Evolutionary conservation across 2,797 vertebrate genomes (phyloP).

Genomic region (Numenius phaeopus): DNA sequence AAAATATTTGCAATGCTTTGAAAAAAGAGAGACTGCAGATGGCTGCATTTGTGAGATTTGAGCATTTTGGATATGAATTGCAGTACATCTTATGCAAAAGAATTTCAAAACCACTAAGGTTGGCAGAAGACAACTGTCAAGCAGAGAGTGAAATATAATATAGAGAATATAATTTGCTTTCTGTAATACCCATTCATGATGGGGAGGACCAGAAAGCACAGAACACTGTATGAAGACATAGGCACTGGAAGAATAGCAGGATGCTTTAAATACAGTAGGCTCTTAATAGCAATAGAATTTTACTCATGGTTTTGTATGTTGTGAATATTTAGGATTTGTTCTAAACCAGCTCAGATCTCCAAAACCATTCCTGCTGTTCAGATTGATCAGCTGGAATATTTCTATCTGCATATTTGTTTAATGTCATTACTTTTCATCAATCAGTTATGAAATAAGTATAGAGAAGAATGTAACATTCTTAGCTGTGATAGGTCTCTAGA

Average conservation of each 20-base stretch:
- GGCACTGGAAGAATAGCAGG: accelerated
- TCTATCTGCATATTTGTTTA: background rate
- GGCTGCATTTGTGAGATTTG: background rate
- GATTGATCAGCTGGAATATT: background rate
- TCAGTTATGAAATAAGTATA: background rate
- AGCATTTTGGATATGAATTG: background rate
- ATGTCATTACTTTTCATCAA: background rate
- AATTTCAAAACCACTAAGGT: background rate
- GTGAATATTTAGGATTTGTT: background rate
- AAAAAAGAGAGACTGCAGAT: background rate
- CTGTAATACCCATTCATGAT: background rate
- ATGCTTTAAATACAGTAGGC: background rate
- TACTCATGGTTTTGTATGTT: background rate
- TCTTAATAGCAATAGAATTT: background rate
- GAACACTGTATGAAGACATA: background rate
- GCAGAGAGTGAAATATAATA: background rate
- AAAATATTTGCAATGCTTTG: background rate
- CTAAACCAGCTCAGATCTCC: background rate
- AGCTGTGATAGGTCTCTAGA: background rate
- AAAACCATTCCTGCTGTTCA: background rate
- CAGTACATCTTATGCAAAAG: background rate
- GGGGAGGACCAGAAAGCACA: background rate
- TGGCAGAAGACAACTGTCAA: background rate
- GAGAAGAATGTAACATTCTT: background rate
- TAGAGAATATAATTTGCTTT: background rate